Conservation (phyloP, 2,888 invertebrate species). For the Sisyra terminalis region DNA sequence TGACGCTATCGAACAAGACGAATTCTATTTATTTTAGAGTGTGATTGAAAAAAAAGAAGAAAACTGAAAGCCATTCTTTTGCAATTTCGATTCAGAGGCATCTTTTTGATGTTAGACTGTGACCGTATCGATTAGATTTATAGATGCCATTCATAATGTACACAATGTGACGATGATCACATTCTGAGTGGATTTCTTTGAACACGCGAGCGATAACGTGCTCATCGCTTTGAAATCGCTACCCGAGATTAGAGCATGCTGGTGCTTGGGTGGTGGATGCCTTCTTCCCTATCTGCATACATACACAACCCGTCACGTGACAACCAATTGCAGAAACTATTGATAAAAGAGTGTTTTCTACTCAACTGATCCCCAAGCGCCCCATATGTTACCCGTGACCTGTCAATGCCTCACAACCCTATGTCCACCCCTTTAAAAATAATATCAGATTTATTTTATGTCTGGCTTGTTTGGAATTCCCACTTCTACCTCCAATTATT, state of each 20-base stretch:
- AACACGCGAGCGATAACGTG: conserved; percentile 21
- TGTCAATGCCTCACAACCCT: no score
- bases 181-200: conserved; percentile 16
- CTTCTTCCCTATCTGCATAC: conserved; percentile 3
- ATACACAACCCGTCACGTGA: no score
- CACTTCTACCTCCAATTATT: no score
- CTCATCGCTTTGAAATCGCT: conserved; percentile 23
- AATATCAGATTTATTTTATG: no score
- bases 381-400: no score
- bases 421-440: no score
- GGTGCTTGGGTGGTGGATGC: background rate
- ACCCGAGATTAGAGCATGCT: conserved; percentile 7
- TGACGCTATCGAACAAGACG: conserved; percentile 4
- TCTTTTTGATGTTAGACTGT: conserved; percentile 21
- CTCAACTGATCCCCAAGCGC: no score
- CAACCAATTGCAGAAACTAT: no score
- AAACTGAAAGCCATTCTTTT: conserved; percentile 17
- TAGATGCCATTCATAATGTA: background rate
- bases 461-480: no score
- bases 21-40: conserved; percentile 18
- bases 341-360: no score
- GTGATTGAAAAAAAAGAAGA: conserved; percentile 18
- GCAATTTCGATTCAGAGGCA: conserved; percentile 19
- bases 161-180: conserved; percentile 12
- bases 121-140: conserved; percentile 7